phyloP scores from a whole-genome alignment of 2,113 vertebrate species.

The Sinocyclocheilus anshuiensis region DNA sequence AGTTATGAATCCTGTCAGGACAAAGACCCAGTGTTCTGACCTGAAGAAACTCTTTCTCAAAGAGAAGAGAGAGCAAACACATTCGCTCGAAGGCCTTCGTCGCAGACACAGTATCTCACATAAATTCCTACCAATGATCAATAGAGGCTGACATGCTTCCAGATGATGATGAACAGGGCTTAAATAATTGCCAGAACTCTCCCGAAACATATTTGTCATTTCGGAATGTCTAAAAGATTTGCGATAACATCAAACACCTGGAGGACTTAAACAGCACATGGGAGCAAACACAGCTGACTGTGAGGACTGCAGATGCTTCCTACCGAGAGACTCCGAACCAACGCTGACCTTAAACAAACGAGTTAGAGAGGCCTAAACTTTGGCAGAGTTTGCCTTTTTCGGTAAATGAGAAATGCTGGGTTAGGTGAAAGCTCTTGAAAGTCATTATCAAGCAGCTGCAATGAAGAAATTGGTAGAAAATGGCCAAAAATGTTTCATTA shows the following conservation, averaged over 20 bases:
- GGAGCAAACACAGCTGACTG: neutral
- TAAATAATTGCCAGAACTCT: slow-evolving; percentile 35
- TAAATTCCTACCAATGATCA: slow-evolving; percentile 12
- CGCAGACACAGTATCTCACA: neutral
- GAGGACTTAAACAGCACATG: slow-evolving; percentile 15
- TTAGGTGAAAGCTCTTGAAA: neutral
- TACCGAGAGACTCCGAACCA: neutral
- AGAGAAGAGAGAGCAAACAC: slow-evolving; percentile 38
- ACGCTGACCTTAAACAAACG: neutral
- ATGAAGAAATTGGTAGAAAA: neutral
- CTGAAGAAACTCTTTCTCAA: slow-evolving; percentile 46
- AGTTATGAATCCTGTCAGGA: slow-evolving; percentile 56
- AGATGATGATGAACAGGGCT: slow-evolving; percentile 32
- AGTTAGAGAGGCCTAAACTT: neutral
- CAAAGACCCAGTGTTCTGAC: slow-evolving; percentile 63
- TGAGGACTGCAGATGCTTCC: neutral
- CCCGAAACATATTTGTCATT: slow-evolving; percentile 27
- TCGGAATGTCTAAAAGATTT: slow-evolving; percentile 17
- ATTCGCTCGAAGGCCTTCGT: neutral
- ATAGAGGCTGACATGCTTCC: slow-evolving; percentile 20
- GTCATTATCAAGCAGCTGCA: neutral
- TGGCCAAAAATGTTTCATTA: neutral
- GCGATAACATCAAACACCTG: slow-evolving; percentile 40
- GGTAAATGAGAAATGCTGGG: neutral
- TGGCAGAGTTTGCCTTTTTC: slow-evolving; percentile 8